These are phyloP conservation scores for Cancer borealis DNA, from an alignment of 2,888 invertebrate genomes.

Conservation along the genomic window DNA sequence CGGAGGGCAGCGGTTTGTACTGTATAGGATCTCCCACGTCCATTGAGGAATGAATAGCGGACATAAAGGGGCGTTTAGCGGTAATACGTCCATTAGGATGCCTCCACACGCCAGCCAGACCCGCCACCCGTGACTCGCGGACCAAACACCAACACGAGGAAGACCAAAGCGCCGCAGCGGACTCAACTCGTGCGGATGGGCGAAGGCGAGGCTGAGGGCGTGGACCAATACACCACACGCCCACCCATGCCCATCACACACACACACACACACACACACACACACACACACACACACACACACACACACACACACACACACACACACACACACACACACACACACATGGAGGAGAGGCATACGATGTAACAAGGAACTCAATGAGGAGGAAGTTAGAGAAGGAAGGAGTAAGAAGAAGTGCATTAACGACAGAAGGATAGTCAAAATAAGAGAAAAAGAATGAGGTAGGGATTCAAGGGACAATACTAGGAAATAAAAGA, in stretches of 20 bases:
- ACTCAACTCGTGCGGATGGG: background rate
- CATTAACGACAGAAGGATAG: background rate
- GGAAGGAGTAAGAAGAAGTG: background rate
- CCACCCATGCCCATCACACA: background rate
- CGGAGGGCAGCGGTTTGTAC: background rate
- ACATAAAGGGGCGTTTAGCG: constrained; percentile 22
- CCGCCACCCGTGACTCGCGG: constrained; percentile 29
- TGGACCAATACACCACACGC: background rate
- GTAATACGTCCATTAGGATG: constrained; percentile 39
- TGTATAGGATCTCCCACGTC: constrained; percentile 41
- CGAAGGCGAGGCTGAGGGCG: background rate
- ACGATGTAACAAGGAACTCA: background rate
- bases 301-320: background rate
- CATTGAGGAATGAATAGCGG: constrained; percentile 38
- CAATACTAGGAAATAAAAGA: background rate
- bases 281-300: constrained; percentile 31
- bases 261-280: constrained; percentile 27
- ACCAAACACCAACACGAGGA: constrained; percentile 7
- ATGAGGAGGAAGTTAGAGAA: background rate
- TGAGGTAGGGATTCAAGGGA: background rate
- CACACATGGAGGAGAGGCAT: background rate
- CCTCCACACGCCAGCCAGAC: constrained; percentile 15
- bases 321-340: too few relatives aligned
- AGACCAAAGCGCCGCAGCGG: background rate
- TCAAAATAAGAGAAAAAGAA: too few relatives aligned